Conservation (phyloP, 2,113 vertebrate genomes). For the Microtus pennsylvanicus region DNA sequence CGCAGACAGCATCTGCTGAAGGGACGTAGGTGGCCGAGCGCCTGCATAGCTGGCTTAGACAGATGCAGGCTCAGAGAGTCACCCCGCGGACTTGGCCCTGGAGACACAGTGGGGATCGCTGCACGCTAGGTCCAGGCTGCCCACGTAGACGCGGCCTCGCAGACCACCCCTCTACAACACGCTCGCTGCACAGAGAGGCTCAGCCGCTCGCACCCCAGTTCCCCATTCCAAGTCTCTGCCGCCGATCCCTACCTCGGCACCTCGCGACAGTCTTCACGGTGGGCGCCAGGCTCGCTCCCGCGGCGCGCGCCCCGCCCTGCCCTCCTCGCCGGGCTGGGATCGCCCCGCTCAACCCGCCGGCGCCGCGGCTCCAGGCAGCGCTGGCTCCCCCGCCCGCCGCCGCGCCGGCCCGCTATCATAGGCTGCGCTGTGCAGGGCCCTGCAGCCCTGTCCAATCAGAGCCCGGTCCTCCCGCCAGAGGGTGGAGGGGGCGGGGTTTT, state of each 20-base stretch:
- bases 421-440: neutral
- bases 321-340: constrained; percentile 38
- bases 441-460: constrained; percentile 61
- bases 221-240: neutral
- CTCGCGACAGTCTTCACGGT: neutral
- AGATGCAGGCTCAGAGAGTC: neutral
- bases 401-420: constrained; percentile 52
- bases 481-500: constrained; percentile 28
- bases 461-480: neutral
- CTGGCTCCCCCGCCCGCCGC: constrained; percentile 51
- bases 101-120: neutral
- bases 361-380: constrained; percentile 40
- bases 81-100: neutral
- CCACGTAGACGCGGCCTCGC: constrained; percentile 26
- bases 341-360: constrained; percentile 42
- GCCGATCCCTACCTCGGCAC: constrained; percentile 67
- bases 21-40: neutral
- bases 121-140: neutral
- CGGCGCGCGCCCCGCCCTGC: constrained; percentile 59
- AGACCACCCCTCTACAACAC: constrained; percentile 4
- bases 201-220: neutral
- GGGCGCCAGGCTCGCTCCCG: constrained; percentile 59
- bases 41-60: neutral
- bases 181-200: neutral
- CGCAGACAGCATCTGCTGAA: neutral